A percentile compares a stretch with the other conserved stretches of the same genome.
These are phyloP conservation scores for Drosophila azteca DNA, from an alignment of 1,140 invertebrate species.

Conservation along the genomic window DNA sequence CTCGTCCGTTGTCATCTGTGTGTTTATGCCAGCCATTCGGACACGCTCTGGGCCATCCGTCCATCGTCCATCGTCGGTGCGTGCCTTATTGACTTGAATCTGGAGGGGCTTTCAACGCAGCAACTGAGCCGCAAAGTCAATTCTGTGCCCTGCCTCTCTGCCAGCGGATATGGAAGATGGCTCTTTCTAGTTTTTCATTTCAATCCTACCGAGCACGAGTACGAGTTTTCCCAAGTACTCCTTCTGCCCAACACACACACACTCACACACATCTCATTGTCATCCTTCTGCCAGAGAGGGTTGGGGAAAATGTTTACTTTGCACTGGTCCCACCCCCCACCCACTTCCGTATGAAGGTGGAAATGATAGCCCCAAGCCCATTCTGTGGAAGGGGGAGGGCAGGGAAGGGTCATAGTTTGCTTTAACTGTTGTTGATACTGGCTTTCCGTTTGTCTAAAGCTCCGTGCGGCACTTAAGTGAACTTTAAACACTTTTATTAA, in stretches of 20 bases:
- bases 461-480: slow-evolving; percentile 83
- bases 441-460: slow-evolving; percentile 81
- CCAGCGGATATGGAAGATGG: slow-evolving; percentile 62
- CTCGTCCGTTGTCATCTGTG: neutral
- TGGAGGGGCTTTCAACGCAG: slow-evolving; percentile 34
- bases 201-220: slow-evolving; percentile 19
- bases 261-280: slow-evolving; percentile 11
- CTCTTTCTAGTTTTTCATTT: slow-evolving; percentile 51
- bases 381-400: too few species aligned
- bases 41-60: neutral
- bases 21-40: slow-evolving; percentile 4
- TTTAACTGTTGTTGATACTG: slow-evolving; percentile 77
- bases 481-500: slow-evolving; percentile 84
- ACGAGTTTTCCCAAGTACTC: too few species aligned
- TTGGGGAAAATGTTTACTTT: slow-evolving; percentile 63
- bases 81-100: slow-evolving; percentile 73
- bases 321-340: slow-evolving; percentile 51
- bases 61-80: slow-evolving; percentile 49
- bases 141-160: slow-evolving; percentile 56
- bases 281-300: slow-evolving; percentile 5
- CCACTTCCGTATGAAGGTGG: slow-evolving; percentile 27
- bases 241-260: neutral
- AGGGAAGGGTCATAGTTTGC: slow-evolving; percentile 60
- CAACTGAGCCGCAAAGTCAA: slow-evolving; percentile 73
- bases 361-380: slow-evolving; percentile 17